Evolutionary conservation across 2,797 vertebrate species (phyloP), one percentile per base, ranked within the genome.

Genomic region (Lacerta viridis): DNA sequence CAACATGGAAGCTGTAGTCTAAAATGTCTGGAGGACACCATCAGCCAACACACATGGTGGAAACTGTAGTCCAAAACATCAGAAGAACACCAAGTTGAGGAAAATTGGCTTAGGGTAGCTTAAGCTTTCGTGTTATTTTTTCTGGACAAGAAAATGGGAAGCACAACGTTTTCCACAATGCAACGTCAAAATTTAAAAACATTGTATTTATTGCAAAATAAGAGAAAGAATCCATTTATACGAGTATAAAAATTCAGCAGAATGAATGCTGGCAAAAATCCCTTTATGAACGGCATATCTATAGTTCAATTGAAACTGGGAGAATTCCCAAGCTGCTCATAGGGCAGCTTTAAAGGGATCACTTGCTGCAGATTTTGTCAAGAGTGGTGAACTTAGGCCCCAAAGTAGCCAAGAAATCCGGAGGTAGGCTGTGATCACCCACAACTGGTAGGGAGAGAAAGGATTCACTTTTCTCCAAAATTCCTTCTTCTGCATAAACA

Each of bases 401-500:
- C 85, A 98, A 85, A 33, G 96, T n/a, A 43, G 96, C 87, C 89
- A 98, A 93, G 93, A 97, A 97, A 7, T 94, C 91, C 2, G 92
- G 55, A 8, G 96, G 92, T 0, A 97, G 61, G 33, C 41, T 39
- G 59, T 29, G 93, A 0, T 55, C 76, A 39, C 94, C 92, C 5
- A 3, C n/a, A 18, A 90, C 0, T 2, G 96, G 93, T 39, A 98
- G 87, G 10, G 95, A 36, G 17, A 96, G 97, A 90, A 97, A 85
- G 8, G 95, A 97, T 2, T 85, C 68, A 0, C 90, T 93, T 13
- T 0, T 74, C 77, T 97, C 96, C 6, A 80, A 79, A 0, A 74
- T 27, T 11, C 98, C 98, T 90, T 98, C 98, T 3, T 96, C 95
- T 0, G 43, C 29, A 4, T 97, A 98, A 25, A 69, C 3, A 7